A percentile compares a stretch with the other conserved stretches of the same genome.
phyloP scores from a whole-genome alignment of 1,140 invertebrate species.

The Vanessa tameamea region DNA sequence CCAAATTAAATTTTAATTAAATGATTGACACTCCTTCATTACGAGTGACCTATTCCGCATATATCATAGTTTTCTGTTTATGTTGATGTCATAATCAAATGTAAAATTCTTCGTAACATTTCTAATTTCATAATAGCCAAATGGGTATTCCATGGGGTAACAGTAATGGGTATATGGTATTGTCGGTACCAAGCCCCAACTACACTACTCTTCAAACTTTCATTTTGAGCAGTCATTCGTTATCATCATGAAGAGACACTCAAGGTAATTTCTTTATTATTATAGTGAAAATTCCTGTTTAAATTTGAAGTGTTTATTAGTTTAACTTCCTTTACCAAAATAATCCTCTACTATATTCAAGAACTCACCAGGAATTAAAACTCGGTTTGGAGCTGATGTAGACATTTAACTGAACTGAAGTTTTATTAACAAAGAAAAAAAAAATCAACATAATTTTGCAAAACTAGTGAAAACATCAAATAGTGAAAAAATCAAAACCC shows the following conservation, averaged over 20 bases:
- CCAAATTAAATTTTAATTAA: background rate
- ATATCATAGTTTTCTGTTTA: slow-evolving; percentile 9
- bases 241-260: slow-evolving; percentile 57
- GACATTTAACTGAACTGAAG: too few relatives aligned
- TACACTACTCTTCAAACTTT: slow-evolving; percentile 17
- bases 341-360: too few relatives aligned
- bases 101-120: slow-evolving; percentile 42
- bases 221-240: slow-evolving; percentile 18
- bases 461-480: too few relatives aligned
- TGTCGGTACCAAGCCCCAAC: slow-evolving; percentile 45
- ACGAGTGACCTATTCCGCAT: background rate
- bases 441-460: too few relatives aligned
- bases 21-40: background rate
- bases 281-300: background rate
- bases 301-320: background rate
- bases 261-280: slow-evolving; percentile 43
- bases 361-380: too few relatives aligned
- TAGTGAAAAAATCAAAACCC: too few relatives aligned
- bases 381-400: too few relatives aligned
- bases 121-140: slow-evolving; percentile 64
- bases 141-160: slow-evolving; percentile 48
- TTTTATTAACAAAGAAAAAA: too few relatives aligned
- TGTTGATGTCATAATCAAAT: slow-evolving; percentile 22
- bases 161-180: slow-evolving; percentile 42
- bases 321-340: too few relatives aligned